These are phyloP conservation scores for Heterotis niloticus DNA, from an alignment of 2,113 vertebrate species.

Conservation along the genomic window DNA sequence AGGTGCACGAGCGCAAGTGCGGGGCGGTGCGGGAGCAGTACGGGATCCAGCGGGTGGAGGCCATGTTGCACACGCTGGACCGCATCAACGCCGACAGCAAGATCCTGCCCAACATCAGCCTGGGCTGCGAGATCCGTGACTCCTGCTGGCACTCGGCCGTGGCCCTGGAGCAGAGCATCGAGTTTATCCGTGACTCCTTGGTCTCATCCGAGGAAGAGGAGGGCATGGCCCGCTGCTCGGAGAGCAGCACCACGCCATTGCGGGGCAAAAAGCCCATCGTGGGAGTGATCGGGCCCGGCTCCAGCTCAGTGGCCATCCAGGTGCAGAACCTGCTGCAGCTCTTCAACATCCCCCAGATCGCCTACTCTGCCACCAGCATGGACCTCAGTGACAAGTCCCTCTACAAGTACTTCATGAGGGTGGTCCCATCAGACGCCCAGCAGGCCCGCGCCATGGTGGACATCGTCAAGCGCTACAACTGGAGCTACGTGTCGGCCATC, in stretches of 20 bases:
- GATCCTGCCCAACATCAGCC: conserved; percentile 86
- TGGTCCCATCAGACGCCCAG: conserved; percentile 93
- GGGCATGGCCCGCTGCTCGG: conserved; percentile 74
- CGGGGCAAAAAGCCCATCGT: conserved; percentile 94
- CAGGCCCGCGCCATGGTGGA: conserved; percentile 98
- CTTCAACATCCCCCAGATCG: conserved; percentile 99
- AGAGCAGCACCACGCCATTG: conserved; percentile 79
- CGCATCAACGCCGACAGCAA: conserved; percentile 86
- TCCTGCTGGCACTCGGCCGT: conserved; percentile 98
- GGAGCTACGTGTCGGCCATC: conserved; percentile 97
- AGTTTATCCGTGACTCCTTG: conserved; percentile 95
- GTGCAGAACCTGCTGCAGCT: conserved; percentile 96
- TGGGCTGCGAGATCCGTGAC: conserved; percentile 96
- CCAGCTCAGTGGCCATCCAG: conserved; percentile 96
- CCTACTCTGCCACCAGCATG: conserved; percentile 98
- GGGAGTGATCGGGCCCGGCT: conserved; percentile 93
- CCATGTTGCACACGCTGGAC: conserved; percentile 92
- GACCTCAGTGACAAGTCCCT: conserved; percentile 96
- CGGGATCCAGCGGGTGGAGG: conserved; percentile 95
- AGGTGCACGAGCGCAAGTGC: conserved; percentile 95
- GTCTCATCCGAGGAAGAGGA: conserved; percentile 88
- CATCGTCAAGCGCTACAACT: conserved; percentile 98
- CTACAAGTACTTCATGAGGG: conserved; percentile 98
- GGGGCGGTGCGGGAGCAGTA: conserved; percentile 94
- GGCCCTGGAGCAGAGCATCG: conserved; percentile 96